Evolutionary conservation across 2,888 invertebrate genomes (phyloP), one percentile per base, ranked within the genome.

Genomic region (Acutogordius australiensis): DNA sequence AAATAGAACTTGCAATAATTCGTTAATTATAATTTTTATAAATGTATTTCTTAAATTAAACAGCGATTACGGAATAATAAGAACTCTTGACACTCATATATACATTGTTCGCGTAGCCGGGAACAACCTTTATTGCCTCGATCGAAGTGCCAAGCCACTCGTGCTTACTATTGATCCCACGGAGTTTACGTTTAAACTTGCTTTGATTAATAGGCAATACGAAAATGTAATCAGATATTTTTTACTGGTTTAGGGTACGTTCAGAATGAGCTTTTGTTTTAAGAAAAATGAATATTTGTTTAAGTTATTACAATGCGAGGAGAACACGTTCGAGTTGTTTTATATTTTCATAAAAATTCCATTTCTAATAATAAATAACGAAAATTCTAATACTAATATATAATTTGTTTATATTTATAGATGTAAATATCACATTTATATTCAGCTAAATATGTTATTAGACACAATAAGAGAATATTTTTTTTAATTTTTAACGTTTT

Each of bases 161-260:
- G 81, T 90, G 60, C 76, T 97, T 60, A 81, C 80, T 66, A 86
- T 99, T 64, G 94, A 97, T 72, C 82, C 91, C 1, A 97, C 97
- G 0, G 97, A 97, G 70, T 97, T 85, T 73, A 84, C 85, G 68
- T 97, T 97, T 73, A 99, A 97, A 70, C 72, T 97, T 66, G 94
- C 97, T 0, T 74, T 97, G 30, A 86, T 97, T 63, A 88, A 91
- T 66, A 80, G 90, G 4, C 84, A 86, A 67, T 90, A 90, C 67
- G 90, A 91, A 68, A 87, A 90, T 71, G 85, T 85, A 21, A 67
- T n/a, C n/a, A n/a, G n/a, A n/a, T n/a, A n/a, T n/a, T n/a, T 13
- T 65, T n/a, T n/a, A n/a, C n/a, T n/a, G n/a, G 1, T 29, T 29
- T 58, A 18, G 30, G 18, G n/a, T n/a, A n/a, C n/a, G n/a, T n/a